Conservation (phyloP, 2,797 vertebrate genomes). For the Lepus oiostolus region DNA sequence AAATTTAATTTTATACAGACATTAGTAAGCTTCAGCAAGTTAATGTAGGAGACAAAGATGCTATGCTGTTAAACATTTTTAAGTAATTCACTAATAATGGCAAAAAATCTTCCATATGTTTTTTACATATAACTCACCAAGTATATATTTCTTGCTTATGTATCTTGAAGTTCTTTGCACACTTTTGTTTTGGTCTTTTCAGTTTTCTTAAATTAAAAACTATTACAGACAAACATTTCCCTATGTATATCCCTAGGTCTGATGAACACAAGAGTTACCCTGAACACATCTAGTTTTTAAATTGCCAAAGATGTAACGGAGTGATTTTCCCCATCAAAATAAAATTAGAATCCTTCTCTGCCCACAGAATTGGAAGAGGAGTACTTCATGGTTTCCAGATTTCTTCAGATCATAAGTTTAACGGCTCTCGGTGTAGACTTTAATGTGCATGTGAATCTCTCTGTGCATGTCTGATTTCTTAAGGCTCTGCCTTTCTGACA, state of each 20-base stretch:
- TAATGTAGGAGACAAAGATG: neutral
- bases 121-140: neutral
- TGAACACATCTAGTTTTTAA: constrained; percentile 6
- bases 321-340: neutral
- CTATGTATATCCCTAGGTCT: neutral
- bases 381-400: neutral
- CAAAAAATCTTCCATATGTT: neutral
- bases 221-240: neutral
- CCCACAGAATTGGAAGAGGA: neutral
- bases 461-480: neutral
- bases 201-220: constrained; percentile 33
- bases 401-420: constrained; percentile 21
- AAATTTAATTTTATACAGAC: constrained; percentile 52
- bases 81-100: constrained; percentile 25
- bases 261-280: constrained; percentile 36
- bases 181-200: neutral
- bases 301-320: constrained; percentile 7
- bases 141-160: neutral
- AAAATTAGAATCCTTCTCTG: neutral
- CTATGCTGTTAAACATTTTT: neutral
- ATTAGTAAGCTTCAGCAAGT: constrained; percentile 7
- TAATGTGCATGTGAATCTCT: neutral
- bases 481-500: neutral
- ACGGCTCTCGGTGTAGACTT: neutral
- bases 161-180: constrained; percentile 43